phyloP scores from a whole-genome alignment of 1,140 invertebrate genomes.

The Apis mellifera region Amel_HAv3.1 CM009941.2:9580001-9580500 shows the following conservation, averaged over 20 bases:
- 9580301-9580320: neutral
- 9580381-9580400: too few relatives aligned
- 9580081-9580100: neutral
- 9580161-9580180: neutral
- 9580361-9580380: too few relatives aligned
- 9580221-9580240: neutral
- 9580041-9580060: too few relatives aligned
- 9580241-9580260: neutral
- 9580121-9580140: neutral
- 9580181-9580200: neutral
- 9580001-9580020: slow-evolving; percentile 36
- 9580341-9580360: too few relatives aligned
- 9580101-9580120: too few relatives aligned
- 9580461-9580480: too few relatives aligned
- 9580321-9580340: too few relatives aligned
- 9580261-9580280: neutral
- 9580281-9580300: neutral
- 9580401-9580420: neutral
- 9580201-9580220: neutral
- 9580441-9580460: too few relatives aligned
- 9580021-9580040: too few relatives aligned
- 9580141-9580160: neutral
- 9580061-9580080: neutral
- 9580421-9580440: neutral
- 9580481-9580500: too few relatives aligned